phyloP scores from a whole-genome alignment of 2,888 invertebrate genomes.

The Slavum lentiscoides region DNA sequence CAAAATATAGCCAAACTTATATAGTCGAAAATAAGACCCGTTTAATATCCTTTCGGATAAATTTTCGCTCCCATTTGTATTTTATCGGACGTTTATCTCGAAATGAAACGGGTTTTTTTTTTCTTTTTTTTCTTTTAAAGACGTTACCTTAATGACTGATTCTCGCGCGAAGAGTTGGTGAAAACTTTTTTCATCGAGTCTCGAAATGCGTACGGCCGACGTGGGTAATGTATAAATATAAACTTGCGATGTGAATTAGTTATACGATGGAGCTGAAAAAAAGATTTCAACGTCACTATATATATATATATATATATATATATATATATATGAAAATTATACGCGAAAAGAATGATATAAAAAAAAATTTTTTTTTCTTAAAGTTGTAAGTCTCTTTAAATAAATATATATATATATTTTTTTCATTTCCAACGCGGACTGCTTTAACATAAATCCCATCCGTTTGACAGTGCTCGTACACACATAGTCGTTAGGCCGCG shows the following conservation, averaged over 20 bases:
- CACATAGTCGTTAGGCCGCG: neutral
- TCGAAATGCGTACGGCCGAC: neutral
- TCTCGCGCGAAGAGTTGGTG: neutral
- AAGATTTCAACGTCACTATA: neutral
- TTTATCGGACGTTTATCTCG: constrained; percentile 23
- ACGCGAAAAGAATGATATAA: neutral
- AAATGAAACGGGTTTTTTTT: neutral
- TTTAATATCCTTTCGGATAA: constrained; percentile 25
- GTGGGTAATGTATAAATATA: neutral
- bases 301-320: neutral
- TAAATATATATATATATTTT: neutral
- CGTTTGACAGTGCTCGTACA: neutral
- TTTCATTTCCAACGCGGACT: neutral
- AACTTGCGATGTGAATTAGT: neutral
- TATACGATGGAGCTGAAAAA: neutral
- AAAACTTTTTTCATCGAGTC: constrained; percentile 15
- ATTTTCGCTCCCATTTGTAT: constrained; percentile 27
- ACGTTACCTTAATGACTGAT: constrained; percentile 25
- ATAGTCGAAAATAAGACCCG: neutral
- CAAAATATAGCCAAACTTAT: neutral
- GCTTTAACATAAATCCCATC: constrained; percentile 4
- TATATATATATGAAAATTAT: neutral
- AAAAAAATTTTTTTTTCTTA: neutral
- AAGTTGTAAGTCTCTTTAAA: no score
- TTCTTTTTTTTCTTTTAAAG: neutral